Evolutionary conservation across 2,797 vertebrate genomes (phyloP), one percentile per base, ranked within the genome.

Genomic region (Spatula versicolor): DNA sequence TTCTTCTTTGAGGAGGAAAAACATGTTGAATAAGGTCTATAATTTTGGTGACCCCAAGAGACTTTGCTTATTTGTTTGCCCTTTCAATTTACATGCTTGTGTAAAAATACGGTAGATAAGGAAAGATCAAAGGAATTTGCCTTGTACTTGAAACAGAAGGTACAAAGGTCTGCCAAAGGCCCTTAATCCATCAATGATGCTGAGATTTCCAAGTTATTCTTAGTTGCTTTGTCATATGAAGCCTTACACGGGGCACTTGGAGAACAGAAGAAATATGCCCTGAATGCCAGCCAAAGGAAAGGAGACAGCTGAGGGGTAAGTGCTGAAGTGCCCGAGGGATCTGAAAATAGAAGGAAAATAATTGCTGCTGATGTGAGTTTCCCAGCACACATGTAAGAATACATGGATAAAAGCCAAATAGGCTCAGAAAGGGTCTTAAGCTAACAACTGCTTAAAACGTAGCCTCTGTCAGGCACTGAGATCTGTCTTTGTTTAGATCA

Each of bases 321-420:
- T 33, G 48, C 50, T 83, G 77, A 83, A 72, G 62, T 1, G 1
- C 11, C 75, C 46, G 69, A 91, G 39, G 58, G 39, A 87, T 93
- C 90, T 93, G 90, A 78, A 94, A 93, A 86, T 17, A 75, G 86
- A 95, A 76, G 73, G 72, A 33, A 93, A 86, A 81, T 75, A 63
- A 87, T 90, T 91, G 66, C 89, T 92, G 76, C 66, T 81, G 79
- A 37, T 39, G 35, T 5, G 54, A 66, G 50, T 87, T 96, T 95
- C 86, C 82, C 66, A 78, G 75, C 54, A 63, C 15, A 55, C 6
- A 4, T n/a, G n/a, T 2, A 11, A 81, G 66, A 92, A 87, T 80
- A 52, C 16, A 39, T 41, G 50, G 50, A 59, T 52, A 72, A 37
- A 89, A 45, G 76, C 54, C 81, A 84, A 83, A 48, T 11, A 67